Percentiles rank a stretch among this genome's conserved stretches.
These are phyloP conservation scores for Eilema caniola DNA, from an alignment of 2,888 invertebrate genomes.

Conservation along the genomic window DNA sequence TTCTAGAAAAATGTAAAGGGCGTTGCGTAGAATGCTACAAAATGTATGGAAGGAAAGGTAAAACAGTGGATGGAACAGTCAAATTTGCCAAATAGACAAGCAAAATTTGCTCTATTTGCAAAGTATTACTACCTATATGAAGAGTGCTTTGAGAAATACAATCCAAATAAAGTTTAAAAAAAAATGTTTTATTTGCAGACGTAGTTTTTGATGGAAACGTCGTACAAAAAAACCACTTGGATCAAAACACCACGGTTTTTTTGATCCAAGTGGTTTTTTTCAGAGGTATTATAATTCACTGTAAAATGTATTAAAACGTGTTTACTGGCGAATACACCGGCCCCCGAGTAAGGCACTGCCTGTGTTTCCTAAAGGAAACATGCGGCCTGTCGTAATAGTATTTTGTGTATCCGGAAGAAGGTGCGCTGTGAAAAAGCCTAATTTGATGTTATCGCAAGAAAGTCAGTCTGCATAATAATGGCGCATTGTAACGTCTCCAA, in stretches of 20 bases:
- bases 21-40: neutral
- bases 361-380: neutral
- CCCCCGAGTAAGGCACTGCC: neutral
- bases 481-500: too few relatives aligned
- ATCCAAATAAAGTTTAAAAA: neutral
- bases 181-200: neutral
- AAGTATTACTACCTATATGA: slow-evolving; percentile 2
- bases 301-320: slow-evolving; percentile 4
- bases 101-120: neutral
- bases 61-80: neutral
- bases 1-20: neutral
- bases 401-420: neutral
- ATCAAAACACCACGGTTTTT: too few relatives aligned
- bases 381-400: neutral
- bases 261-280: too few relatives aligned
- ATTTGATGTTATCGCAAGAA: too few relatives aligned
- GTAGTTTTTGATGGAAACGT: neutral
- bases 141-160: neutral
- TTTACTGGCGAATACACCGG: neutral
- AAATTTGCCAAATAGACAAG: neutral
- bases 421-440: too few relatives aligned
- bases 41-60: neutral
- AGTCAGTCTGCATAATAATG: too few relatives aligned
- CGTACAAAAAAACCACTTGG: neutral
- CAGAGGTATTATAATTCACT: neutral